Percentiles rank a stretch among this genome's conserved stretches.
Evolutionary conservation across 2,888 invertebrate genomes (phyloP).

Genomic region (Eristalis pertinax): DNA sequence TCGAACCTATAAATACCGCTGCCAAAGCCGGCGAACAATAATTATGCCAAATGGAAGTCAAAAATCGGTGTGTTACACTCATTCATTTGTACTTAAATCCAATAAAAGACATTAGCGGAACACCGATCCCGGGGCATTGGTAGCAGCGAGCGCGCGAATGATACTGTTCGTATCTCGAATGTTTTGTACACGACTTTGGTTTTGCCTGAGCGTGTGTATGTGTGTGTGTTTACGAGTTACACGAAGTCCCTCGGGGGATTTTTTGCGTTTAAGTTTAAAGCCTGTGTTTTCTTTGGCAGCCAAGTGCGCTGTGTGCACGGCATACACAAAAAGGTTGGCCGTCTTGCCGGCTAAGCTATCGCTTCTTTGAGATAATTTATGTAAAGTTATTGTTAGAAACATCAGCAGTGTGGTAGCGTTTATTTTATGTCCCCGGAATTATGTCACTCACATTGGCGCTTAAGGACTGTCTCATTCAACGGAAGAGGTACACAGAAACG

Average conservation of each 20-base stretch:
- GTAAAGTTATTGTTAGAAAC: constrained; percentile 63
- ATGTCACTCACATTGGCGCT: constrained; percentile 68
- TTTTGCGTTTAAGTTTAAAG: constrained; percentile 22
- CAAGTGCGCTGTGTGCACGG: constrained; percentile 16
- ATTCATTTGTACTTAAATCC: constrained; percentile 55
- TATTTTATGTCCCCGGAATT: constrained; percentile 62
- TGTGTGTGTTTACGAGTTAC: constrained; percentile 43
- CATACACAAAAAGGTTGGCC: not conserved
- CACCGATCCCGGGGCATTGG: constrained; percentile 34
- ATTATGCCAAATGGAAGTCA: constrained; percentile 30
- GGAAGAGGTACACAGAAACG: not conserved
- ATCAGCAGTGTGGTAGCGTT: constrained; percentile 39
- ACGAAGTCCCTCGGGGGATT: constrained; percentile 58
- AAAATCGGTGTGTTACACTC: constrained; percentile 44
- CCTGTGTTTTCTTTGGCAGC: constrained; percentile 8
- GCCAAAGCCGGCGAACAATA: not conserved
- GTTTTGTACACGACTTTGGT: constrained; percentile 42
- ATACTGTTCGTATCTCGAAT: constrained; percentile 3
- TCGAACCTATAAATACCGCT: not conserved
- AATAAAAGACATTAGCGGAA: constrained; percentile 60
- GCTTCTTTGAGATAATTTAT: constrained; percentile 60
- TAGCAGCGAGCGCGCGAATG: constrained; percentile 31
- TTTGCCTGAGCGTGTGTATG: not conserved
- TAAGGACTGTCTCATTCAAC: constrained; percentile 32
- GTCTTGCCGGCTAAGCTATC: not conserved